phyloP scores from a whole-genome alignment of 2,888 invertebrate genomes.

The Sminthurinus aureus region DNA sequence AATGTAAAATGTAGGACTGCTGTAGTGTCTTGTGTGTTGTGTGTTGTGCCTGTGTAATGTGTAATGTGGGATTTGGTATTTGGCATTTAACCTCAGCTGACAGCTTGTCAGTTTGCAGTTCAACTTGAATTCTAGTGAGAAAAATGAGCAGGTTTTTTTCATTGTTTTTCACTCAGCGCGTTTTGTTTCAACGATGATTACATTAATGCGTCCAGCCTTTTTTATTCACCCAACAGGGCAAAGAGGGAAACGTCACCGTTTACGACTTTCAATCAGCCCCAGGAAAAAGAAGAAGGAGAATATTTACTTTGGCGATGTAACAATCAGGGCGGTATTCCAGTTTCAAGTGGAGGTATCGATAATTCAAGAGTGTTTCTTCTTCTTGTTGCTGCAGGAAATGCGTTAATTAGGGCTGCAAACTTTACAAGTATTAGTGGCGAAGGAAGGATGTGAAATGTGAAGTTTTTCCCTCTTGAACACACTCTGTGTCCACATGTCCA shows the following conservation, averaged over 20 bases:
- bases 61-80: not conserved
- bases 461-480: conserved; percentile 2
- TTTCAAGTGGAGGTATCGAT: not conserved
- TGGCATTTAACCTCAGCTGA: not conserved
- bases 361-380: not conserved
- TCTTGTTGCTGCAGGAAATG: conserved; percentile 37
- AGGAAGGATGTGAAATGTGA: conserved; percentile 27
- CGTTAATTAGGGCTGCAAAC: conserved; percentile 26
- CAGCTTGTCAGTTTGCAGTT: not conserved
- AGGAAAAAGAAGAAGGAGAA: not conserved
- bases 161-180: not conserved
- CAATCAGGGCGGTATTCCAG: not conserved
- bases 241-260: not conserved
- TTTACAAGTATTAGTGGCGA: conserved; percentile 23
- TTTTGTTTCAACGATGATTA: conserved; percentile 18
- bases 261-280: not conserved
- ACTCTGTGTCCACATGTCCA: not conserved
- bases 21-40: not conserved
- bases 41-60: not conserved
- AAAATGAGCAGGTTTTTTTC: conserved; percentile 9
- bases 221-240: conserved; percentile 5
- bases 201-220: conserved; percentile 19
- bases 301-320: not conserved
- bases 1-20: too few relatives aligned
- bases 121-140: conserved; percentile 13